phyloP scores from a whole-genome alignment of 2,888 invertebrate species.

The Plutella xylostella region DNA sequence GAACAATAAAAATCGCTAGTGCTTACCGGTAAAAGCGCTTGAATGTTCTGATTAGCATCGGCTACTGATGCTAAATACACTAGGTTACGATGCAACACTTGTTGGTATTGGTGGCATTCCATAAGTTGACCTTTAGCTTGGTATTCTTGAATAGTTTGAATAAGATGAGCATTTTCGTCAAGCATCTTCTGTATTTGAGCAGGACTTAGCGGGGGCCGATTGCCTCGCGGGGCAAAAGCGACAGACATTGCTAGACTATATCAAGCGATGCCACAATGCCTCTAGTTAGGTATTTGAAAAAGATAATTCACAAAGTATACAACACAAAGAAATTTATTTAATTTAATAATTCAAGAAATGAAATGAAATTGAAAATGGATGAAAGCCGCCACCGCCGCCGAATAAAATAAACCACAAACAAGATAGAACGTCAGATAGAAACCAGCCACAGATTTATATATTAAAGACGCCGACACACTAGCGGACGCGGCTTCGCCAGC shows the following conservation, averaged over 20 bases:
- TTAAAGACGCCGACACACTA: too few relatives aligned
- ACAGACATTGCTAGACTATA: slow-evolving; percentile 70
- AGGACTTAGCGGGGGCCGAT: slow-evolving; percentile 81
- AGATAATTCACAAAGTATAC: too few relatives aligned
- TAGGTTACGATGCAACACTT: slow-evolving; percentile 93
- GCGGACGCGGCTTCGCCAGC: too few relatives aligned
- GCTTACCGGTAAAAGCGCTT: slow-evolving; percentile 88
- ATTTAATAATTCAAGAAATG: too few relatives aligned
- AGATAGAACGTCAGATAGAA: too few relatives aligned
- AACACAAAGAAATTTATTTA: too few relatives aligned
- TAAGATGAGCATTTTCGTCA: slow-evolving; percentile 96
- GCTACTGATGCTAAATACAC: slow-evolving; percentile 96
- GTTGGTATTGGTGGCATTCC: slow-evolving; percentile 95
- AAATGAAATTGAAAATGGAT: too few relatives aligned
- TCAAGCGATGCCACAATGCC: not conserved
- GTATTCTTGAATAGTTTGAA: slow-evolving; percentile 96
- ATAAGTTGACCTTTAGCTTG: slow-evolving; percentile 94
- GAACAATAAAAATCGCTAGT: not conserved
- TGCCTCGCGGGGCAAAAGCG: slow-evolving; percentile 78
- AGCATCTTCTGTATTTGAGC: slow-evolving; percentile 95
- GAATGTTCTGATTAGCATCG: slow-evolving; percentile 95
- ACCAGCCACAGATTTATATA: too few relatives aligned
- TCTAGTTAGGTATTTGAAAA: too few relatives aligned
- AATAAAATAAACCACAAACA: too few relatives aligned
- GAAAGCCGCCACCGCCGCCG: too few relatives aligned